phyloP scores from a whole-genome alignment of 2,113 vertebrate genomes.

The Poeciliopsis retropinna region DNA sequence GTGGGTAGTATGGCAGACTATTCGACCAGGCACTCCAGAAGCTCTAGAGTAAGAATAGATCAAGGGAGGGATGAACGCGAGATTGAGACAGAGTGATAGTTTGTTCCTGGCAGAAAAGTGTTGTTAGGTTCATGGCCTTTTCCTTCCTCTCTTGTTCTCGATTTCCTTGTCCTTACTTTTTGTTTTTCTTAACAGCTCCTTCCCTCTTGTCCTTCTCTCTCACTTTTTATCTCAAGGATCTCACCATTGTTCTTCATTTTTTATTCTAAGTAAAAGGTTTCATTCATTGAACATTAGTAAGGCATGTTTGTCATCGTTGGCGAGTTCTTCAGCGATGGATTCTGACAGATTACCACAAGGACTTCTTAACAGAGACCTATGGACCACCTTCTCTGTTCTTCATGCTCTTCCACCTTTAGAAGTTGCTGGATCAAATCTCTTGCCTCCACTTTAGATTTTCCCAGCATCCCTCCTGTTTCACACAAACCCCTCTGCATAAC shows the following conservation, averaged over 20 bases:
- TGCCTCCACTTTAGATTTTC: neutral
- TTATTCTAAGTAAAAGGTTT: neutral
- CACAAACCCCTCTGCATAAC: neutral
- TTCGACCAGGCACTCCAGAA: slow-evolving; percentile 64
- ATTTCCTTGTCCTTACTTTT: slow-evolving; percentile 18
- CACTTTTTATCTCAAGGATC: neutral
- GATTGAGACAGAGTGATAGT: slow-evolving; percentile 49
- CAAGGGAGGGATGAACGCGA: slow-evolving; percentile 50
- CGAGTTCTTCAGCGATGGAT: no score
- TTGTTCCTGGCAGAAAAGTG: slow-evolving; percentile 56
- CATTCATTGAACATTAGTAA: neutral
- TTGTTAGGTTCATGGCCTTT: slow-evolving; percentile 46
- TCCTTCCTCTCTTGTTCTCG: slow-evolving; percentile 21
- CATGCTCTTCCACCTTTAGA: neutral
- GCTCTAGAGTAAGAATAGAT: slow-evolving; percentile 67
- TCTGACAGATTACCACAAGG: no score
- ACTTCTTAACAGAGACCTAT: no score
- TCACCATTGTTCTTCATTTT: neutral
- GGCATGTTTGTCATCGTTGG: neutral
- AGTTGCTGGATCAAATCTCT: neutral
- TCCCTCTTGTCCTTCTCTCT: neutral
- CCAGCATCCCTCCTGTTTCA: neutral
- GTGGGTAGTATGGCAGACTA: slow-evolving; percentile 49
- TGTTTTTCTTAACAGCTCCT: neutral
- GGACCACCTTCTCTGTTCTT: neutral